Evolutionary conservation across 1,140 invertebrate genomes (phyloP), one percentile per base, ranked within the genome.

Genomic region (Mycetomoellerius zeteki): DNA sequence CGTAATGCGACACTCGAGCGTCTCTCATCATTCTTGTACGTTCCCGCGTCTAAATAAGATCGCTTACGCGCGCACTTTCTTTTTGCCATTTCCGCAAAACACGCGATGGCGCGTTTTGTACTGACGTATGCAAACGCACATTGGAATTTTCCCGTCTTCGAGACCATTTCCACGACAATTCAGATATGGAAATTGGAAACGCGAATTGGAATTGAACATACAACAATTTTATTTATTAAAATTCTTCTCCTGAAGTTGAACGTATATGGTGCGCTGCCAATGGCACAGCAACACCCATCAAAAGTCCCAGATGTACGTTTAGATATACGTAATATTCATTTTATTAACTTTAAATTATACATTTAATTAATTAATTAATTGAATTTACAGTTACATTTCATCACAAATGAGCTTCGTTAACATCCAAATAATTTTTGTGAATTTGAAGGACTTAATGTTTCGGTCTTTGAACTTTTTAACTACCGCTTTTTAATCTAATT

Each of bases 221-320:
- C 60, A 21, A 37, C 50, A 43, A 71, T 87, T 77, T 54, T 64
- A 62, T 71, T 78, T 65, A 21, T 62, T 58, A 37, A 56, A 71
- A 72, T 72, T 16, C 27, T 72, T 65, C n/a, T 54, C 58, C 33
- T 24, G 14, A 21, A 43, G 43, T 14, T 21, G 64, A 43, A n/a
- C 14, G 1, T 71, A n/a, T 65, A n/a, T n/a, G n/a, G n/a, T 4
- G 37, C 19, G n/a, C n/a, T 56, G 60, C 14, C 47, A 30, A 12
- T 30, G 21, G 56, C 58, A 54, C 16, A 12, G 3, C 0, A 8
- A 43, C 37, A 43, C 2, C 52, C 2, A 19, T 52, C 21, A 12
- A 19, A 24, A 30, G 56, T 60, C 8, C n/a, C 27, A 3, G 12
- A 12, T 43, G 24, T 30, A 19, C 30, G n/a, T 60, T 72, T 12